A percentile compares a stretch with the other conserved stretches of the same genome.
These are phyloP conservation scores for Tenebrosternarchus preto DNA, from an alignment of 2,113 vertebrate species.

Conservation along the genomic window DNA sequence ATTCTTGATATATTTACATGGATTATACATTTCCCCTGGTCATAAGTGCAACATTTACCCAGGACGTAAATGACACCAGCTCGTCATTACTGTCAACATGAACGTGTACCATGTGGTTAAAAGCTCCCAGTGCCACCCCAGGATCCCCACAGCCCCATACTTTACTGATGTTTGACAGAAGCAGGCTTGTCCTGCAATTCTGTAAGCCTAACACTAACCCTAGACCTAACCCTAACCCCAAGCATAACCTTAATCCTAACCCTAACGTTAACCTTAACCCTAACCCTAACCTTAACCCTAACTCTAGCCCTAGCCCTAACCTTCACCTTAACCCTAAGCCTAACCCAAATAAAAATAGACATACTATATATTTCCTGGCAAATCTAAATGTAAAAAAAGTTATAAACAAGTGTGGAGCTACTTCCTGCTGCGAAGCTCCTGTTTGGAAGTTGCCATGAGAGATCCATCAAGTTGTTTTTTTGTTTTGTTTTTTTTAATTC, in stretches of 20 bases:
- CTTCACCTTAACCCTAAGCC: too few relatives aligned
- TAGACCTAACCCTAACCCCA: too few relatives aligned
- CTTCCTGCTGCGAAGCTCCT: not conserved
- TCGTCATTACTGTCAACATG: not conserved
- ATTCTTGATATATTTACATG: not conserved
- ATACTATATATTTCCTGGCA: conserved; percentile 47
- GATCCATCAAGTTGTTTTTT: not conserved
- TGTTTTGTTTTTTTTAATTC: not conserved
- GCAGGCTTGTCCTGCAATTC: conserved; percentile 37
- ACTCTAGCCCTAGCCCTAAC: too few relatives aligned
- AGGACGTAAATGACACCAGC: not conserved
- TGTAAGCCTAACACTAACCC: conserved; percentile 44
- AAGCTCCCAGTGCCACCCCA: not conserved
- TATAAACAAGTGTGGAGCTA: conserved; percentile 14
- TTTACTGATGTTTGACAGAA: conserved; percentile 10
- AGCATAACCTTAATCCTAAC: too few relatives aligned
- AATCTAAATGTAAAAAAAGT: conserved; percentile 3
- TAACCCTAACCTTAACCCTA: too few relatives aligned
- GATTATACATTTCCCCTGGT: not conserved
- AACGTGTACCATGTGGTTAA: conserved; percentile 1
- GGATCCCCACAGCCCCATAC: not conserved
- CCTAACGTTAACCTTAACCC: too few relatives aligned
- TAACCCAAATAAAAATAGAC: conserved; percentile 50
- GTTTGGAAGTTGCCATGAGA: conserved; percentile 9
- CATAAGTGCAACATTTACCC: not conserved